Percentiles rank a stretch among this genome's conserved stretches.
These are phyloP conservation scores for Cremastinae sp. DNA, from an alignment of 2,888 invertebrate species.

Conservation along the genomic window DNA sequence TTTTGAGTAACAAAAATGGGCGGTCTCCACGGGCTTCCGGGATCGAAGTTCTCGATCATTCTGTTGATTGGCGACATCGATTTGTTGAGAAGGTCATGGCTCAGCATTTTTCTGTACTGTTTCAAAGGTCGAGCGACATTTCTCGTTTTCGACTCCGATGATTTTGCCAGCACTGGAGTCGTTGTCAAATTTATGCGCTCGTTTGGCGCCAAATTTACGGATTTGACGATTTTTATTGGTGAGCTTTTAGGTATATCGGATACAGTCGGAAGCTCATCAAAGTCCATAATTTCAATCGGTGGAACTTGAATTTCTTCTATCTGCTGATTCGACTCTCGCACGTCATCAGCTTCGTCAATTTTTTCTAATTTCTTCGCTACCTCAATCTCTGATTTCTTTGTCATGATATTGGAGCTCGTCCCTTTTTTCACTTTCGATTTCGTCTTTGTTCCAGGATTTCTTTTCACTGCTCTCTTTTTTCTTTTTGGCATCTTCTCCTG, in stretches of 20 bases:
- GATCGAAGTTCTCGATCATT: conserved; percentile 62
- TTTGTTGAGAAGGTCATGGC: conserved; percentile 66
- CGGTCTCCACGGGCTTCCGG: conserved; percentile 71
- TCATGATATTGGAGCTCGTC: too few species aligned
- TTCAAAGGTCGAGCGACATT: conserved; percentile 47
- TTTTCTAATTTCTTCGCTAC: conserved; percentile 1
- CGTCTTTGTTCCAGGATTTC: conserved; percentile 24
- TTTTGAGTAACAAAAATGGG: conserved; percentile 50
- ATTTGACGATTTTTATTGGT: conserved; percentile 25
- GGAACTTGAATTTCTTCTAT: neutral
- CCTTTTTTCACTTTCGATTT: neutral
- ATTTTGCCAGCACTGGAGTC: conserved; percentile 46
- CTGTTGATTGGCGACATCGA: conserved; percentile 72
- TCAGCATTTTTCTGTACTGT: conserved; percentile 57
- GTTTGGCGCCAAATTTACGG: conserved; percentile 30
- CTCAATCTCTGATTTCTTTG: neutral
- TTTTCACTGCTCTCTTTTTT: conserved; percentile 41
- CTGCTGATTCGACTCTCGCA: neutral
- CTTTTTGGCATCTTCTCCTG: conserved; percentile 61
- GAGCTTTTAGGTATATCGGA: neutral
- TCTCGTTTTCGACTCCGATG: conserved; percentile 41
- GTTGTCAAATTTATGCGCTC: conserved; percentile 39
- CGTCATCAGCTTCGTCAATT: neutral
- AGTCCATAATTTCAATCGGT: neutral
- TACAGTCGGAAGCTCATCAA: neutral